Conservation (phyloP, 2,888 invertebrate species). For the Periphyllus acericola region DNA sequence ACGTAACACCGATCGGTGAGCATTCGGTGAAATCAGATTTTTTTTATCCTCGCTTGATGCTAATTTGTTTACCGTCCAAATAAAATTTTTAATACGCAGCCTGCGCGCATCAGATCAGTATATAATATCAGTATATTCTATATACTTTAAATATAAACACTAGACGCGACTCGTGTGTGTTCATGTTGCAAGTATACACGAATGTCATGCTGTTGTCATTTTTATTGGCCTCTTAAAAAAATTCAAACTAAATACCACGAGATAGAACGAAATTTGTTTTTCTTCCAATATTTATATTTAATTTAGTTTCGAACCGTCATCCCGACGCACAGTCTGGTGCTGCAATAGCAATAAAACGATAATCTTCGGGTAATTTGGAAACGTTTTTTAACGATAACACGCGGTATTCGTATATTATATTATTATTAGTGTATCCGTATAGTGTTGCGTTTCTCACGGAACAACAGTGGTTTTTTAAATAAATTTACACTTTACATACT, state of each 20-base stretch:
- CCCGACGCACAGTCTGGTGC: background rate
- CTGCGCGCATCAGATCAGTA: too few relatives aligned
- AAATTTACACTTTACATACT: background rate
- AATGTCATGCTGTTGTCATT: too few relatives aligned
- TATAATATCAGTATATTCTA: too few relatives aligned
- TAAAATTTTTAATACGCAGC: too few relatives aligned
- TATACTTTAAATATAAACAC: too few relatives aligned
- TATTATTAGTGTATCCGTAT: too few relatives aligned
- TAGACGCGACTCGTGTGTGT: too few relatives aligned
- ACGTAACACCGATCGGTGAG: too few relatives aligned
- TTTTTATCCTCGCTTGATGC: too few relatives aligned
- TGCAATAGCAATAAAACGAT: conserved; percentile 19
- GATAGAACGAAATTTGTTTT: background rate
- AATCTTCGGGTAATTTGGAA: conserved; percentile 1
- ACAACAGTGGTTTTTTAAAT: background rate
- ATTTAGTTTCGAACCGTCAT: background rate
- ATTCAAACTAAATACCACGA: background rate
- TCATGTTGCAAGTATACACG: too few relatives aligned
- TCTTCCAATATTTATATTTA: background rate
- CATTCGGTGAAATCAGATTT: too few relatives aligned
- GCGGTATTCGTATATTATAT: background rate
- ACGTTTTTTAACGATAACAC: background rate
- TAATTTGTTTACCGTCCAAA: too few relatives aligned
- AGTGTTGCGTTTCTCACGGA: background rate
- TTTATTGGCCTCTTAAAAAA: conserved; percentile 15